A percentile compares a stretch with the other conserved stretches of the same genome.
phyloP scores from a whole-genome alignment of 2,797 vertebrate genomes.

The Neoniphon sammara region DNA sequence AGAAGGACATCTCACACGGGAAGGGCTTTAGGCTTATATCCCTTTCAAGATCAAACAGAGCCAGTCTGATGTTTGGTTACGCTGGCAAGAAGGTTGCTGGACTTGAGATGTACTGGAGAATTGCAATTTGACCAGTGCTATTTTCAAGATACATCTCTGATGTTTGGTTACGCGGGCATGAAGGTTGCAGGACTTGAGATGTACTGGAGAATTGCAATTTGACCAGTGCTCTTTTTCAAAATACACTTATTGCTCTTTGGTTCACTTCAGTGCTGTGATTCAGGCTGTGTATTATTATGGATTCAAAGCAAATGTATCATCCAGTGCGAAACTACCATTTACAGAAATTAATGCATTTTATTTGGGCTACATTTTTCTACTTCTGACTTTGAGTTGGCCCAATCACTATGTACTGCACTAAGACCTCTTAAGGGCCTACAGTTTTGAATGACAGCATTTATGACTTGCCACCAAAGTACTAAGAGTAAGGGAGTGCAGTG shows the following conservation, averaged over 20 bases:
- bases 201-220: conserved; percentile 69
- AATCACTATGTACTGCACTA: conserved; percentile 45
- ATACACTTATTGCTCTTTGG: conserved; percentile 51
- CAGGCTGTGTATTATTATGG: conserved; percentile 46
- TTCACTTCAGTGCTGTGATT: conserved; percentile 43
- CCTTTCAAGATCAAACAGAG: conserved; percentile 81
- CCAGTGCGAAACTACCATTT: conserved; percentile 37
- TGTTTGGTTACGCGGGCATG: conserved; percentile 72
- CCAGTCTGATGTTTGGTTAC: conserved; percentile 73
- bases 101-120: conserved; percentile 65
- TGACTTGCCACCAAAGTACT: conserved; percentile 41
- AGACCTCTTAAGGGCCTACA: conserved; percentile 31
- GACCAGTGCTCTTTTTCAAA: conserved; percentile 55
- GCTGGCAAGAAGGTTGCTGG: conserved; percentile 66
- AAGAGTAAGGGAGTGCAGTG: conserved; percentile 47
- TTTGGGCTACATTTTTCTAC: conserved; percentile 40
- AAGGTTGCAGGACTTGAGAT: conserved; percentile 67
- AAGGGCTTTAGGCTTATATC: conserved; percentile 77
- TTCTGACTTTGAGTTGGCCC: conserved; percentile 38
- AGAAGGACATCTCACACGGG: conserved; percentile 78
- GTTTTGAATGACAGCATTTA: conserved; percentile 57
- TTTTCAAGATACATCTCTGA: conserved; percentile 61
- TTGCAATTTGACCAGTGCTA: conserved; percentile 64
- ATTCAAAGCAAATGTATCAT: conserved; percentile 45
- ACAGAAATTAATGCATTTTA: conserved; percentile 51